These are phyloP conservation scores for Chelonoidis abingdonii DNA, from an alignment of 2,113 vertebrate genomes.

Conservation along the genomic window DNA sequence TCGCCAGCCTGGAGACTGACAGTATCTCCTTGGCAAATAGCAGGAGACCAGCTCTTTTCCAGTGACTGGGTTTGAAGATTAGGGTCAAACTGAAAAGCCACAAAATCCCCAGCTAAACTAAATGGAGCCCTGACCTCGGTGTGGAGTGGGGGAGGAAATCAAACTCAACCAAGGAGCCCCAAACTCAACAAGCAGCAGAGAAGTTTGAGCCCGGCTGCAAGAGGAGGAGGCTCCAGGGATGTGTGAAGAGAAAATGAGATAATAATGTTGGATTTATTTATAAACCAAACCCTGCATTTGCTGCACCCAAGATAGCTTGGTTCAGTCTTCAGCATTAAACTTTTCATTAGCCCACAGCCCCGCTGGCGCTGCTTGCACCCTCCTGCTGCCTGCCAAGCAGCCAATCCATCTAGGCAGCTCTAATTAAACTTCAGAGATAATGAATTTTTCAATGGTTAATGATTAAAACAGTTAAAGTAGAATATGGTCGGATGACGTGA, in stretches of 20 bases:
- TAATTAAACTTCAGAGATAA: constrained; percentile 70
- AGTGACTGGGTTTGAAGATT: neutral
- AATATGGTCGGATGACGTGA: constrained; percentile 52
- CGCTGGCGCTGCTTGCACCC: constrained; percentile 65
- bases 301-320: constrained; percentile 23
- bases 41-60: neutral
- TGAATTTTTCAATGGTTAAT: constrained; percentile 71
- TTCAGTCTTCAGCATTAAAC: constrained; percentile 67
- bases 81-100: neutral
- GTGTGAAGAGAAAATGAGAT: constrained; percentile 73
- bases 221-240: constrained; percentile 59
- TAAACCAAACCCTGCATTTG: constrained; percentile 58
- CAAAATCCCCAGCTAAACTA: neutral
- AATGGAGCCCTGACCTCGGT: neutral
- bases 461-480: constrained; percentile 59
- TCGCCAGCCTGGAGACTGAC: neutral
- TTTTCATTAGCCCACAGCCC: constrained; percentile 71
- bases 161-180: neutral
- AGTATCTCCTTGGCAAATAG: neutral
- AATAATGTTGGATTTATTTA: constrained; percentile 56
- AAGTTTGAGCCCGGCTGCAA: constrained; percentile 16
- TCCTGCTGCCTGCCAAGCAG: constrained; percentile 66
- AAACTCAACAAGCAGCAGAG: constrained; percentile 22
- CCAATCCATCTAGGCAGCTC: constrained; percentile 66
- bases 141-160: neutral